Evolutionary conservation across 2,888 invertebrate genomes (phyloP), one percentile per base, ranked within the genome.

Genomic region (Euzetes globulus): DNA sequence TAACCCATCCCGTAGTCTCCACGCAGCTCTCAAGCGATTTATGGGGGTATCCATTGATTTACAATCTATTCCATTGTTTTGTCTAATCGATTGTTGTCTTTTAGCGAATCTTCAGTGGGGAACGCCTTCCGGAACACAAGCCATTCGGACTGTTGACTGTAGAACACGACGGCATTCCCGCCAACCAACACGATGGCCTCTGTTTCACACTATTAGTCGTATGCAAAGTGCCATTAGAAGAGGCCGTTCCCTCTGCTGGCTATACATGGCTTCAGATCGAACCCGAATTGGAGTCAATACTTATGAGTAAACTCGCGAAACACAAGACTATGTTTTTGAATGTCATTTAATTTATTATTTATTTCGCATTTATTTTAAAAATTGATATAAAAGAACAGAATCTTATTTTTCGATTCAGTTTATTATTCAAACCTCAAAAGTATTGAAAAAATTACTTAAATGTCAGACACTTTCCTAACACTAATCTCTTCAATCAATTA

Each of bases 211-310:
- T 94, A 52, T 84, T 94, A 71, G 90, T 94, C 17, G 90, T 91
- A 0, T 92, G 94, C 81, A 86, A 91, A 78, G 87, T 90, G 45
- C 90, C 93, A 0, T 84, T 94, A 37, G 94, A 94, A 84, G 91
- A 93, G 81, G 91, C 92, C 0, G 88, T 90, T 13, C 87, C 92
- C 5, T 90, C 91, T 80, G 91, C 73, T 75, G 93, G 93, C 83
- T 94, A 91, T 84, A 89, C 89, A 17, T 94, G 94, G 94, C 89
- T 92, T 79, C 92, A 93, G 83, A 83, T 92, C 60, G 86, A 89
- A 37, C 85, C 86, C 79, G 87, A 88, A 60, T 83, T 90, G 47
- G 90, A 90, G 72, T 88, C 89, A 76, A 85, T 85, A 78, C 82
- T 94, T 72, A 84, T 90, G 17, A 83, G 86, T 25, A 86, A 89